Evolutionary conservation across 2,113 vertebrate species (phyloP).

Genomic region (Casuarius casuarius): DNA sequence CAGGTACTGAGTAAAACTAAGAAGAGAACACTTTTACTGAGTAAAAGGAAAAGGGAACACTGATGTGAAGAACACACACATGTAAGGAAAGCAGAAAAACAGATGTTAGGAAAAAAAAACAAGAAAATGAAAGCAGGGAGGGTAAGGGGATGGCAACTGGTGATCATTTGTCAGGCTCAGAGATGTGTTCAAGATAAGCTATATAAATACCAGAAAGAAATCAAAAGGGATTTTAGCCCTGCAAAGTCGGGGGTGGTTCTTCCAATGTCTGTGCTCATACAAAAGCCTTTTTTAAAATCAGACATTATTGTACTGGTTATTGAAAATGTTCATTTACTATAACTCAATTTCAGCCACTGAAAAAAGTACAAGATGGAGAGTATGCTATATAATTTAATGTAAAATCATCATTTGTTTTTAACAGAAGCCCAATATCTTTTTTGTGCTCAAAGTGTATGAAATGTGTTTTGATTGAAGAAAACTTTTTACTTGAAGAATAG

Average conservation of each 20-base stretch:
- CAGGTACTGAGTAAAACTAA: background rate
- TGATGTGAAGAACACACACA: background rate
- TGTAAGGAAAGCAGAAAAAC: background rate
- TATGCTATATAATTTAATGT: constrained; percentile 43
- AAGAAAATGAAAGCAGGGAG: background rate
- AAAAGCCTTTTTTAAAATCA: constrained; percentile 59
- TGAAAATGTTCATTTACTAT: constrained; percentile 58
- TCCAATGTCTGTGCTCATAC: constrained; percentile 1
- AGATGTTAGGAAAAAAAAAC: background rate
- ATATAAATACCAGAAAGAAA: constrained; percentile 57
- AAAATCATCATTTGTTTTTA: constrained; percentile 36
- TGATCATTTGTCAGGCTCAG: background rate
- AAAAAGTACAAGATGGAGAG: constrained; percentile 30
- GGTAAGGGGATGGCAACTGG: background rate
- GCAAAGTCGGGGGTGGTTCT: background rate
- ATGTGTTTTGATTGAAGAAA: constrained; percentile 56
- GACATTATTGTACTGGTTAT: constrained; percentile 63
- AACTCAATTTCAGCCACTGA: constrained; percentile 64
- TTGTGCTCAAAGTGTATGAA: constrained; percentile 13
- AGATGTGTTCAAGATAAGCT: constrained; percentile 2
- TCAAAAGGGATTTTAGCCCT: constrained; percentile 19
- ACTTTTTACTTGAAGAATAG: constrained; percentile 48
- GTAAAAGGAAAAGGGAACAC: background rate
- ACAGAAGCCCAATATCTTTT: constrained; percentile 35
- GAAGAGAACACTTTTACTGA: background rate